Evolutionary conservation across 2,888 invertebrate genomes (phyloP), one percentile per base, ranked within the genome.

Genomic region (Dione juno): DNA sequence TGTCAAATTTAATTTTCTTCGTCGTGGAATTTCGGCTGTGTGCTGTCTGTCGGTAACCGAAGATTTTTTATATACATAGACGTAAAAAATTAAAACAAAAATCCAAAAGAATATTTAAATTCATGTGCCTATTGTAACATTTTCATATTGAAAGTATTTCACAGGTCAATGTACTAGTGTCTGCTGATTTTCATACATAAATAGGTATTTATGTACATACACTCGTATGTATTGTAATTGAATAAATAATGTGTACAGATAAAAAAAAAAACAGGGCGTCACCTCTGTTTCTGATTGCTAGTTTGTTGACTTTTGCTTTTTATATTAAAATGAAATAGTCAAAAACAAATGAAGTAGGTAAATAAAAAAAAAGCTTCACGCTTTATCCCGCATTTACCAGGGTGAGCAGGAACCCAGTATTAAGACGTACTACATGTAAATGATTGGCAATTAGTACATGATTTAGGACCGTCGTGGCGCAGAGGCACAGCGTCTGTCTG

Each of bases 201-300:
- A 10, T 50, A 6, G 10, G 19, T 13, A 50, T 50, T 11, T 11
- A 19, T 50, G 19, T 50, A 11, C 3, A 5, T 45, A 48, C 9
- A 2, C 9, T 0, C 16, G 11, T 50, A 40, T 40, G 40, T 40
- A 40, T 50, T 50, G 19, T 50, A 50, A 50, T 50, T 50, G 19
- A 50, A 50, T 50, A 50, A 50, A 11, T 50, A 11, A 50, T 50
- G 5, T 50, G 19, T 50, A 50, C 19, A 21, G 50, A 50, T 50
- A 50, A 50, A 50, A 50, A 50, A 19, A 21, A 50, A 50, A 19
- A 21, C 50, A 50, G 50, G 50, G 50, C 50, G 11, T 50, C 50
- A 50, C 50, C 50, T 50, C 50, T 19, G 50, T 50, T 50, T 19
- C 50, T 19, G 50, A 50, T 50, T 50, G 19, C 19, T 19, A 50